Conservation (phyloP, 2,888 invertebrate genomes). For the Empis livida region DNA sequence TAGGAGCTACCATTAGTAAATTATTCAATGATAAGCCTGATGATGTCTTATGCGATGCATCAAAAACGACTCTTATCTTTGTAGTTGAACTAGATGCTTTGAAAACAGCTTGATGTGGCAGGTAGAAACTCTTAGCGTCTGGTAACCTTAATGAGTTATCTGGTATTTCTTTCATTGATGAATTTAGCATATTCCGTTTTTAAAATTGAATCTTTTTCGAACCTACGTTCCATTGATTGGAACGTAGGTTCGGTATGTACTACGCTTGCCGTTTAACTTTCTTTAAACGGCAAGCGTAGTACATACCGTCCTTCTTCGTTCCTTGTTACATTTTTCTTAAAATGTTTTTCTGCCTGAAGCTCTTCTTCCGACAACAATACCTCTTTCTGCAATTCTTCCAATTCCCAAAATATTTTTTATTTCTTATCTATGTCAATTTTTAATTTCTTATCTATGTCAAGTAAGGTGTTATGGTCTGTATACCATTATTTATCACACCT, state of each 20-base stretch:
- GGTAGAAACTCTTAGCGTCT: too few species aligned
- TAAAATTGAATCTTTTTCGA: background rate
- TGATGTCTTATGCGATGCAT: too few species aligned
- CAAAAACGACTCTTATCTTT: too few species aligned
- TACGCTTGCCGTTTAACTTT: background rate
- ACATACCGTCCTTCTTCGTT: background rate
- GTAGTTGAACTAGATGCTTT: too few species aligned
- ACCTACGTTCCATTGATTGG: background rate
- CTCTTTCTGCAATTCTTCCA: background rate
- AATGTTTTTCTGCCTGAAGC: background rate
- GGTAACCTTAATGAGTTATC: too few species aligned
- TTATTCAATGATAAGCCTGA: too few species aligned
- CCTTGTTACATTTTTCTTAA: background rate
- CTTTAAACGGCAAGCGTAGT: background rate
- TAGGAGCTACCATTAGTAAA: too few species aligned
- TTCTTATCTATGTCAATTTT: background rate
- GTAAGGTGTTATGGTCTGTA: background rate
- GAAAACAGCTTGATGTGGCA: too few species aligned
- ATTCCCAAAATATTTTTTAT: background rate
- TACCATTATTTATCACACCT: constrained; percentile 5
- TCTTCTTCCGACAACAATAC: background rate
- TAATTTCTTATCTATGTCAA: background rate
- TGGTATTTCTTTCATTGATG: too few species aligned
- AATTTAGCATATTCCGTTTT: background rate
- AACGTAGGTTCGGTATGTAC: background rate